Conservation (phyloP, 2,888 invertebrate genomes). For the Clostera curtula region DNA sequence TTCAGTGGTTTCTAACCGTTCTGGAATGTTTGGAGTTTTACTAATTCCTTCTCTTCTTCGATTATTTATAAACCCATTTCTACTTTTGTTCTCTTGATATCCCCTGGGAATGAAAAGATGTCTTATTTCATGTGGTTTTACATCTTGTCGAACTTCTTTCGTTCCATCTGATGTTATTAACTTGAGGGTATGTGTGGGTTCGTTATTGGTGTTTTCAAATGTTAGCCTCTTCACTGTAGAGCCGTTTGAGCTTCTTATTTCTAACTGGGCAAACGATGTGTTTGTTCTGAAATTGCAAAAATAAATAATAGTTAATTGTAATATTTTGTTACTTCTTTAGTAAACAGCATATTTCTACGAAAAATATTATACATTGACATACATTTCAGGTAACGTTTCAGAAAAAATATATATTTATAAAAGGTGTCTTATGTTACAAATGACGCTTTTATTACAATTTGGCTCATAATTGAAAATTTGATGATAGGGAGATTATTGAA, state of each 20-base stretch:
- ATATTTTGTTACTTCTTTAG: too few species aligned
- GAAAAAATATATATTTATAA: too few species aligned
- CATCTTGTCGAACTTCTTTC: conserved; percentile 52
- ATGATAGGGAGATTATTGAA: too few species aligned
- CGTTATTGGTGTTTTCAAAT: conserved; percentile 57
- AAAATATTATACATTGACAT: too few species aligned
- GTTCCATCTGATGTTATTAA: conserved; percentile 53
- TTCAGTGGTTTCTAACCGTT: conserved; percentile 39
- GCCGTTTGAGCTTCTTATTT: conserved; percentile 55
- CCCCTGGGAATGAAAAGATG: conserved; percentile 59
- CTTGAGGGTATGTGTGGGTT: conserved; percentile 44
- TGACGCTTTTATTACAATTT: too few species aligned
- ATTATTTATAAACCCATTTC: conserved; percentile 58
- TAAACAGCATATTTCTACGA: too few species aligned
- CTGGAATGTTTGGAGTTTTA: conserved; percentile 38
- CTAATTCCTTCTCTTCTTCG: conserved; percentile 44
- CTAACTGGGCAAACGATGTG: conserved; percentile 63
- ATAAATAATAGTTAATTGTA: conserved; percentile 2
- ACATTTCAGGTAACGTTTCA: too few species aligned
- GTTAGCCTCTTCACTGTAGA: conserved; percentile 57
- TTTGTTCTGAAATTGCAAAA: conserved; percentile 52
- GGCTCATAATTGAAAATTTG: too few species aligned
- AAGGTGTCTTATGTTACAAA: too few species aligned
- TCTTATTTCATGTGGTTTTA: conserved; percentile 63
- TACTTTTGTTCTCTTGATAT: conserved; percentile 53